Base-by-base conservation (phyloP, 2,888 invertebrate genomes). In the Cosmorhoe ocellata region DNA sequence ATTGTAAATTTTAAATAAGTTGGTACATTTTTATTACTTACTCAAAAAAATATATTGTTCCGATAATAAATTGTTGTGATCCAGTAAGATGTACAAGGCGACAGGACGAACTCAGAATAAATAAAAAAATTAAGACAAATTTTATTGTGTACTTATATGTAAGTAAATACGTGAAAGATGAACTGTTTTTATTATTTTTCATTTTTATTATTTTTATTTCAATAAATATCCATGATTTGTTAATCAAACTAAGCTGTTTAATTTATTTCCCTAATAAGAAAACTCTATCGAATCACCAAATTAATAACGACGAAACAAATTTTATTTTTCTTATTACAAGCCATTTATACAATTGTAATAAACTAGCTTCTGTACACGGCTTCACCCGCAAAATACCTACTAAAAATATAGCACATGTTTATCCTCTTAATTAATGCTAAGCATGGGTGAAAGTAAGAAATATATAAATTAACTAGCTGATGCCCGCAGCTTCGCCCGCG, bases 201-300 rank as follows among this genome's bases (percentile, higher is more conserved):
- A 84, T 89, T 89, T 88, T 89, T 89, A 87, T 86, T 89, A 89
- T 89, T 90, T 88, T 90, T 89, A 89, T 90, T 89, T 88, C 90
- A 90, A 88, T 90, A 90, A 90, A 90, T 90, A 90, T 90, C 90
- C 90, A 89, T 76, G 84, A 90, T 90, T 90, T 90, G 90, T 90
- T 90, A 90, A 89, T 83, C 74, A 83, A 60, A 45, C 53, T 30
- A 65, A 38, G 67, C 75, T 73, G 79, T 88, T 89, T 86, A 50
- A 76, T 79, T 87, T 77, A n/a, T 38, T 28, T 31, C n/a, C 28
- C 56, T 10, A 7, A 11, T 40, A 6, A 44, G 14, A 28, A 28
- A 39, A n/a, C 22, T 10, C 1, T 18, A n/a, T n/a, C n/a, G 7
- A 24, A 24, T 24, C 1, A 24, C 24, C 24, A 24, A 3, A 5